Evolutionary conservation across 2,113 vertebrate species (phyloP).

Genomic region (Ophiodon elongatus): DNA sequence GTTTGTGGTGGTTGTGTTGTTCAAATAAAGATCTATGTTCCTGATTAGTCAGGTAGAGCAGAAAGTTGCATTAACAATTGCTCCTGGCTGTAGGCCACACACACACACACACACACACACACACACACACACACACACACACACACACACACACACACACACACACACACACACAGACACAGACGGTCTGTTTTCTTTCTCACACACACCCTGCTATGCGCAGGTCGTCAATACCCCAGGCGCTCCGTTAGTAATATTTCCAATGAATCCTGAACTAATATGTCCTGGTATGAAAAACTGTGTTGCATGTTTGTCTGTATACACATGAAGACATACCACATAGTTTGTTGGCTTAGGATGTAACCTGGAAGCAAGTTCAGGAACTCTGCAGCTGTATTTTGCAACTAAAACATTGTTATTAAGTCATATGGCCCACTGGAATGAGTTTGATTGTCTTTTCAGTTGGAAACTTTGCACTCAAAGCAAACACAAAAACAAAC

Average conservation of each 20-base stretch:
- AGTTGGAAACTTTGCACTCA: neutral
- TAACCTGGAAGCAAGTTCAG: neutral
- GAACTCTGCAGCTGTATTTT: neutral
- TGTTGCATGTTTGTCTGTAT: neutral
- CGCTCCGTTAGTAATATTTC: neutral
- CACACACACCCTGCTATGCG: constrained; percentile 10
- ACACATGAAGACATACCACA: neutral
- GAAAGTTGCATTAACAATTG: neutral
- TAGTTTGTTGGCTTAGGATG: neutral
- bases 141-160: neutral
- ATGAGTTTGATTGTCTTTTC: neutral
- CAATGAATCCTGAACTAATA: neutral
- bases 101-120: constrained; percentile 25
- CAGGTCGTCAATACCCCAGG: neutral
- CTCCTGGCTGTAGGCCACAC: constrained; percentile 39
- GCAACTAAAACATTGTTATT: neutral
- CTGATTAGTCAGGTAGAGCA: constrained; percentile 3
- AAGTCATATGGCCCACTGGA: neutral
- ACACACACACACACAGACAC: neutral
- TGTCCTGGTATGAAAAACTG: neutral
- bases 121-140: neutral
- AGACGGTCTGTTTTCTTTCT: neutral
- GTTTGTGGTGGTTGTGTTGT: neutral
- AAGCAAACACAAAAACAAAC: neutral
- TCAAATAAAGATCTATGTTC: constrained; percentile 1